Conservation (phyloP, 2,888 invertebrate genomes). For the Agonum fuliginosum region DNA sequence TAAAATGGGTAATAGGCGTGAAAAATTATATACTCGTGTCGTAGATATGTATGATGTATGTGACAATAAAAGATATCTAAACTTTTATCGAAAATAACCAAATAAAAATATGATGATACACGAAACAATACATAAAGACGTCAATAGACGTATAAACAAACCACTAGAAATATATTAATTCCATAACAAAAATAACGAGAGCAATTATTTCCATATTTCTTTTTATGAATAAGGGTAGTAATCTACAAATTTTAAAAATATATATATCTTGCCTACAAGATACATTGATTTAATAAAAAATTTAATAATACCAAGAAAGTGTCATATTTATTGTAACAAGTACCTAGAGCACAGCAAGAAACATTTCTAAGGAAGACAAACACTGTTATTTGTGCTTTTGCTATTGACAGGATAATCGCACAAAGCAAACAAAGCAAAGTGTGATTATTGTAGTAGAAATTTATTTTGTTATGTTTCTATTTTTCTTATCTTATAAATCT, state of each 20-base stretch:
- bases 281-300: too few relatives aligned
- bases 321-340: not conserved
- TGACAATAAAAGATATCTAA: slow-evolving; percentile 12
- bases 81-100: not conserved
- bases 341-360: not conserved
- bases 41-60: not conserved
- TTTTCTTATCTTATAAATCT: slow-evolving; percentile 54
- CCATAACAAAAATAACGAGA: too few relatives aligned
- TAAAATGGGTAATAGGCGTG: too few relatives aligned
- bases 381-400: slow-evolving; percentile 8
- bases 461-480: slow-evolving; percentile 42
- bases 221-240: too few relatives aligned
- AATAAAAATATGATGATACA: not conserved
- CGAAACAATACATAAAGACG: too few relatives aligned
- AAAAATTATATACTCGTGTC: too few relatives aligned
- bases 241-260: too few relatives aligned
- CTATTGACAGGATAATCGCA: slow-evolving; percentile 29
- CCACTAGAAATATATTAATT: too few relatives aligned
- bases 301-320: not conserved
- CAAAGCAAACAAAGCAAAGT: slow-evolving; percentile 5
- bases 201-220: too few relatives aligned
- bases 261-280: too few relatives aligned
- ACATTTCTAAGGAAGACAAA: slow-evolving; percentile 14
- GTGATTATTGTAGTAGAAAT: slow-evolving; percentile 37
- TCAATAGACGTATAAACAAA: too few relatives aligned